Evolutionary conservation across 2,113 vertebrate species (phyloP).

Genomic region (Nyctibius bracteatus): DNA sequence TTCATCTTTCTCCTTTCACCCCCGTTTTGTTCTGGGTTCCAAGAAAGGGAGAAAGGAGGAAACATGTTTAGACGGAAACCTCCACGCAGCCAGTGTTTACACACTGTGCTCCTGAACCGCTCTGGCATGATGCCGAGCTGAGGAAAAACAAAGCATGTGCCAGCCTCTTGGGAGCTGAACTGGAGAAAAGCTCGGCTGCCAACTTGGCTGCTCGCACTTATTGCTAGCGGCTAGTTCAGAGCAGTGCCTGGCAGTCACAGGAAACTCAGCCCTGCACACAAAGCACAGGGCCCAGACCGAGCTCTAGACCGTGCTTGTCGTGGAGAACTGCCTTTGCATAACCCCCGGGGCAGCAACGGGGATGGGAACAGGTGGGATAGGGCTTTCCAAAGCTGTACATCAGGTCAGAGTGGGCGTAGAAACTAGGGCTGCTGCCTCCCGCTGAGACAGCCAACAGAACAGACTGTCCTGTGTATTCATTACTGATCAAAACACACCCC

Average conservation of each 20-base stretch:
- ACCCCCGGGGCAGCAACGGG: rapidly evolving
- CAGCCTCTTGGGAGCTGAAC: neutral
- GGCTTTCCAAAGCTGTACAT: rapidly evolving
- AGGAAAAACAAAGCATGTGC: neutral
- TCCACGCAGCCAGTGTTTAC: neutral
- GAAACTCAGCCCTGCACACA: rapidly evolving
- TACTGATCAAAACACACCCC: neutral
- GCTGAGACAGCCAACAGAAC: neutral
- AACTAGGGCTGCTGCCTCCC: neutral
- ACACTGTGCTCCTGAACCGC: neutral
- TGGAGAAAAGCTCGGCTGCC: neutral
- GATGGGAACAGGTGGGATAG: rapidly evolving
- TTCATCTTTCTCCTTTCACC: neutral
- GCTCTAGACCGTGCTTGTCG: rapidly evolving
- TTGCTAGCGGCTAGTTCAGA: rapidly evolving
- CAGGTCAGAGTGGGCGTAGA: neutral
- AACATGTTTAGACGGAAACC: neutral
- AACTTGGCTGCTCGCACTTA: neutral
- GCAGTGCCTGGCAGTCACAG: neutral
- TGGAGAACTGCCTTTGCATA: rapidly evolving
- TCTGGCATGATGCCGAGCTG: rapidly evolving
- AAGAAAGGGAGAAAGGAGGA: neutral
- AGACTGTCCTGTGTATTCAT: neutral
- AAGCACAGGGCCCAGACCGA: neutral
- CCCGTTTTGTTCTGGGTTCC: neutral